phyloP scores from a whole-genome alignment of 2,797 vertebrate genomes.

The Pseudochirops cupreus region DNA sequence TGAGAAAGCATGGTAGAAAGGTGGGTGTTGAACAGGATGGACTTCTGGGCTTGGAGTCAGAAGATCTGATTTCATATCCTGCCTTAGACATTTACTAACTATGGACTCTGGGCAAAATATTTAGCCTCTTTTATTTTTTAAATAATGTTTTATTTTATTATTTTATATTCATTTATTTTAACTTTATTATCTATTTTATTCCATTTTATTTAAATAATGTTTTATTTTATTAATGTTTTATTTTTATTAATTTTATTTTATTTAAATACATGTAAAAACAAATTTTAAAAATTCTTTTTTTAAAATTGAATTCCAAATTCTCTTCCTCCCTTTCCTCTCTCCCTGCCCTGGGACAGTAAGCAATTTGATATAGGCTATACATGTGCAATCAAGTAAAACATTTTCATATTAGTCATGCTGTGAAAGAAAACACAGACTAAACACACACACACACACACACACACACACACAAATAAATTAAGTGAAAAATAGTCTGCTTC shows the following conservation, averaged over 20 bases:
- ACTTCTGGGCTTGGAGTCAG: neutral
- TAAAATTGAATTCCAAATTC: neutral
- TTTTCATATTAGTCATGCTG: neutral
- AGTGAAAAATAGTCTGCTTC: neutral
- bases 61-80: neutral
- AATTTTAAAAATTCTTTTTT: neutral
- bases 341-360: neutral
- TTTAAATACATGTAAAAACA: neutral
- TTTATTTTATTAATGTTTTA: neutral
- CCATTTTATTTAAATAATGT: neutral
- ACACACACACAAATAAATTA: neutral
- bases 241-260: neutral
- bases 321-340: neutral
- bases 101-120: neutral
- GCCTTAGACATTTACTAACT: neutral
- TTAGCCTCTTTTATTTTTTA: neutral
- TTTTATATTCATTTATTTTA: neutral
- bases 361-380: neutral
- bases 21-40: neutral
- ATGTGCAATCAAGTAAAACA: neutral
- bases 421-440: neutral
- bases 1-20: neutral
- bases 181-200: too few species aligned
- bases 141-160: neutral
- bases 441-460: neutral